phyloP scores from a whole-genome alignment of 2,113 vertebrate species.

The Chlorocebus sabaeus region DNA sequence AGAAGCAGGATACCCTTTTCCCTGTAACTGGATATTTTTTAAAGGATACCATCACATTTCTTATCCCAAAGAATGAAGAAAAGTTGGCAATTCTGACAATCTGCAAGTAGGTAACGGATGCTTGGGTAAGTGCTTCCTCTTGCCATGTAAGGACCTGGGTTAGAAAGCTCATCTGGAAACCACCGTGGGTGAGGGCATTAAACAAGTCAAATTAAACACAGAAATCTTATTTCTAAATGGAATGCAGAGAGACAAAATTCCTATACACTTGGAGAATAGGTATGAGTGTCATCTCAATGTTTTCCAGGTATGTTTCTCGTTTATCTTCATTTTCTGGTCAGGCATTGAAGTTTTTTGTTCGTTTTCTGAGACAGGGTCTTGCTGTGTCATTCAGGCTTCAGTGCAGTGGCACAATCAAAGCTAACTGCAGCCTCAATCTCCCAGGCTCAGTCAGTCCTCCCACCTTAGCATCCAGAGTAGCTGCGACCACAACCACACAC shows the following conservation, averaged over 20 bases:
- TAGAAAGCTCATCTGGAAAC: not conserved
- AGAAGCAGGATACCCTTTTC: not conserved
- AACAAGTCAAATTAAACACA: not conserved
- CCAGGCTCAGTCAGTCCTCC: too few relatives aligned
- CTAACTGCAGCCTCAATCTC: too few relatives aligned
- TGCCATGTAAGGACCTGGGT: too few relatives aligned
- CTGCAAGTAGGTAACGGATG: not conserved
- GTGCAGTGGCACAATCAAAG: too few relatives aligned
- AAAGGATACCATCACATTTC: not conserved
- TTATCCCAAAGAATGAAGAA: not conserved
- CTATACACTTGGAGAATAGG: not conserved
- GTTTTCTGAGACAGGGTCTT: too few relatives aligned
- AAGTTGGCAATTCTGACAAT: not conserved
- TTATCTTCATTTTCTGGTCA: not conserved
- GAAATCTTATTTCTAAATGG: not conserved
- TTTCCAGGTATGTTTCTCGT: not conserved
- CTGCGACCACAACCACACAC: too few relatives aligned
- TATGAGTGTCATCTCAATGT: not conserved
- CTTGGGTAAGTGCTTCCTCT: not conserved
- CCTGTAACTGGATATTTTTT: not conserved
- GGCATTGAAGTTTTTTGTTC: not conserved
- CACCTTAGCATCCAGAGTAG: too few relatives aligned
- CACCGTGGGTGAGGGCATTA: not conserved
- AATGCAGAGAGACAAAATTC: not conserved
- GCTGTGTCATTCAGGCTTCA: too few relatives aligned